Percentiles rank a stretch among this genome's conserved stretches.
These are phyloP conservation scores for Geodia barretti DNA, from an alignment of 37 sponge, comb jelly and placozoan species.

Conservation along the genomic window DNA sequence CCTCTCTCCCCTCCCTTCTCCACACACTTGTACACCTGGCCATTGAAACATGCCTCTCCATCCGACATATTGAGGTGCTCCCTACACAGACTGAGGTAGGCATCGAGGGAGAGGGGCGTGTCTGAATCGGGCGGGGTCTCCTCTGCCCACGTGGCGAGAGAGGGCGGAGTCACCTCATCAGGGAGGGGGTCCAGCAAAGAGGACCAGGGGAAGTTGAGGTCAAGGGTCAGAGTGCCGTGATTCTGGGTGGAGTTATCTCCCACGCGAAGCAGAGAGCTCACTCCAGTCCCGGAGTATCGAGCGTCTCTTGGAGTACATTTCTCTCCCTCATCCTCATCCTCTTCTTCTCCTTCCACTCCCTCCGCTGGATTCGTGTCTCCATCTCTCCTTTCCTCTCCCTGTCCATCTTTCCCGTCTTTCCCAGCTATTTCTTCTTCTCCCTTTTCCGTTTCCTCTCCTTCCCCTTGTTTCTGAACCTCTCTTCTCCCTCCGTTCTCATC, in stretches of 20 bases:
- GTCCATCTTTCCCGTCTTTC: not conserved
- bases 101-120: not conserved
- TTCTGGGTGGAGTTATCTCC: not conserved
- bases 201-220: not conserved
- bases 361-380: not conserved
- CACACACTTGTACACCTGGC: conserved; percentile 8
- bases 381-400: conserved; percentile 19
- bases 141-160: no score
- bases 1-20: conserved; percentile 18
- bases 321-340: not conserved
- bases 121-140: no score
- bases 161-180: not conserved
- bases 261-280: not conserved
- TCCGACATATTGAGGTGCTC: conserved; percentile 11
- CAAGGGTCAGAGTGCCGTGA: not conserved
- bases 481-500: not conserved
- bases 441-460: not conserved
- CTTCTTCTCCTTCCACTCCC: conserved; percentile 27
- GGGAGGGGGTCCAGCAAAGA: not conserved
- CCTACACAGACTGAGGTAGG: conserved; percentile 6
- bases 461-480: no score
- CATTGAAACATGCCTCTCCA: conserved; percentile 4
- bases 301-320: not conserved
- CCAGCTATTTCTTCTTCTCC: not conserved
- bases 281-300: not conserved